Evolutionary conservation across 2,888 invertebrate species (phyloP).

Genomic region (Acleris sparsana): DNA sequence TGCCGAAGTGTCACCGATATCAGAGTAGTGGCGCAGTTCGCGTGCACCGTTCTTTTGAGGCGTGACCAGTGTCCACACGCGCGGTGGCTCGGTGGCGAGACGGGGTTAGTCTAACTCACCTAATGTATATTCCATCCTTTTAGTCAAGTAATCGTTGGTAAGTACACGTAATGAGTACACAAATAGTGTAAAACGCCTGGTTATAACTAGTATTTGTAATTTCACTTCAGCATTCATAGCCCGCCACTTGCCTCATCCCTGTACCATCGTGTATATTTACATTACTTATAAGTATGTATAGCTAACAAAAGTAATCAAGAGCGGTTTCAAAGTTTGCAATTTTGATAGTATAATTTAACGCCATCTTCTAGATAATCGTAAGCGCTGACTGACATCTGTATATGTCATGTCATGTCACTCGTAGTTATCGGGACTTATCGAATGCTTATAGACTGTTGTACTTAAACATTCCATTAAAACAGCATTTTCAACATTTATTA

Average conservation of each 20-base stretch:
- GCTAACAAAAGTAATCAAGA: slow-evolving; percentile 50
- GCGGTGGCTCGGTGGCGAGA: slow-evolving; percentile 51
- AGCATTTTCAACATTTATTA: slow-evolving; percentile 64
- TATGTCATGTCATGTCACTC: slow-evolving; percentile 68
- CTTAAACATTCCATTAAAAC: slow-evolving; percentile 79
- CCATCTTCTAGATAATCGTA: slow-evolving; percentile 58
- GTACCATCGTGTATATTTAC: slow-evolving; percentile 73
- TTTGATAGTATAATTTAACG: slow-evolving; percentile 68
- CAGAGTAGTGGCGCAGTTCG: slow-evolving; percentile 64
- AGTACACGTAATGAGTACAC: slow-evolving; percentile 79
- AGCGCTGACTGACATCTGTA: slow-evolving; percentile 75
- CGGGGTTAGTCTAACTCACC: slow-evolving; percentile 68
- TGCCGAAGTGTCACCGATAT: slow-evolving; percentile 56
- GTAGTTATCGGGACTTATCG: slow-evolving; percentile 58
- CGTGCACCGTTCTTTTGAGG: slow-evolving; percentile 54
- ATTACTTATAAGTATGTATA: slow-evolving; percentile 60
- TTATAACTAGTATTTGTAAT: slow-evolving; percentile 70
- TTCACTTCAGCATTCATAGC: slow-evolving; percentile 66
- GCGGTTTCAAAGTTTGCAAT: slow-evolving; percentile 56
- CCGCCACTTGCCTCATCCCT: slow-evolving; percentile 74
- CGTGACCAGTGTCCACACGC: slow-evolving; percentile 50
- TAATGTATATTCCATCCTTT: slow-evolving; percentile 83
- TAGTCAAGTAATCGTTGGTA: slow-evolving; percentile 72
- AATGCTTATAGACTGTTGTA: slow-evolving; percentile 80
- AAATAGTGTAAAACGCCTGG: slow-evolving; percentile 68